Evolutionary conservation across 2,888 invertebrate species (phyloP), one percentile per base, ranked within the genome.

Genomic region (Bugulina stolonifera): DNA sequence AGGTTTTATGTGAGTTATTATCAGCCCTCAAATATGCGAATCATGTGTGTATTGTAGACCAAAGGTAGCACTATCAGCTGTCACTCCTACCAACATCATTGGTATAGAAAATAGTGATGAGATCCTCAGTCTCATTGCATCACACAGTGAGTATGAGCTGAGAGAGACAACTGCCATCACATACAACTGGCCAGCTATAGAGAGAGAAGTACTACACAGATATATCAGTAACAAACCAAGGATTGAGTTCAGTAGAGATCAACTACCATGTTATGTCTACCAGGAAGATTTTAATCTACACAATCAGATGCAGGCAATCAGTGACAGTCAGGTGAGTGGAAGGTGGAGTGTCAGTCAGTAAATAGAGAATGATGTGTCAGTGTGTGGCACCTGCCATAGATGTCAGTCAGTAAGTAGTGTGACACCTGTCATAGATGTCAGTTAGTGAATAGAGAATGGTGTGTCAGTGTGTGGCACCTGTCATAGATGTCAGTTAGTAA

Each of bases 281-380:
- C 25, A 64, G n/a, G 64, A 64, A 32, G 64, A 64, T 27, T 64
- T 64, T 27, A 64, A 64, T 64, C 64, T 64, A 3, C 64, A 64
- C 64, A 64, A 64, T 32, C 64, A 64, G 64, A 64, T 64, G 64
- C 64, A 64, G 32, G 64, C 64, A 27, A 64, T 64, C 29, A 64
- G 32, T 64, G 29, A 14, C 32, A 29, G 25, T 18, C 64, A 64
- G 64, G 64, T 64, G 14, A 5, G 55, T 55, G n/a, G 3, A 10
- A 10, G 43, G 18, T 18, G 18, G 10, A n/a, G 18, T 43, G 43
- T 43, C 43, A 43, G 10, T 43, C 43, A 43, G 43, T 43, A n/a
- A n/a, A n/a, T n/a, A n/a, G n/a, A n/a, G n/a, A n/a, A n/a, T n/a
- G n/a, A n/a, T n/a, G n/a, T n/a, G n/a, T n/a, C n/a, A n/a, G n/a